phyloP scores from a whole-genome alignment of 35 echinoderm and acorn worm genomes.

The Patiria miniata region DNA sequence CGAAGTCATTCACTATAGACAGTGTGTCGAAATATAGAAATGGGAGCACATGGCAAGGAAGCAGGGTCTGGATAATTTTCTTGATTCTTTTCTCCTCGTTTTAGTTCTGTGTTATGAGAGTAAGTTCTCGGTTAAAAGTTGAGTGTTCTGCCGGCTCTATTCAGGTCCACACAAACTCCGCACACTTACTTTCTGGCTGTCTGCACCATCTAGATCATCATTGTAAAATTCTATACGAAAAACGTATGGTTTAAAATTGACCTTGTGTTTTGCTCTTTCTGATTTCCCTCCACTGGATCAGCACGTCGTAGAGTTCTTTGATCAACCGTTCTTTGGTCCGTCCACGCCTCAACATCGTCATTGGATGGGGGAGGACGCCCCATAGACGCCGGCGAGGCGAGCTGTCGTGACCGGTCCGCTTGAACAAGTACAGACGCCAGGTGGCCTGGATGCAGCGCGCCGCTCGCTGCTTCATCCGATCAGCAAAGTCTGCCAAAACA shows the following conservation, averaged over 20 bases:
- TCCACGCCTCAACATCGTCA: not conserved
- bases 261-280: constrained; percentile 36
- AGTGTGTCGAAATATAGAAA: no score
- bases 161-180: no score
- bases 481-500: not conserved
- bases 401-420: constrained; percentile 2
- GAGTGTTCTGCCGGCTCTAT: no score
- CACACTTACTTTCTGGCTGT: no score
- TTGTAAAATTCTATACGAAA: no score
- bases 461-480: constrained; percentile 21
- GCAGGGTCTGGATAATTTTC: no score
- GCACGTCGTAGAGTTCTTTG: constrained; percentile 25
- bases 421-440: constrained; percentile 31
- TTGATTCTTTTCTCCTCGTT: no score
- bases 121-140: no score
- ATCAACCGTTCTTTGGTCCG: not conserved
- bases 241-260: not conserved
- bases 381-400: not conserved
- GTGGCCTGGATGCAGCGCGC: constrained; percentile 59
- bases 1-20: no score
- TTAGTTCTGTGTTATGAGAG: no score
- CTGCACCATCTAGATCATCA: no score
- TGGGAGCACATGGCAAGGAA: no score
- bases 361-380: not conserved
- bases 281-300: constrained; percentile 29